Percentiles rank a stretch among this genome's conserved stretches.
phyloP scores from a whole-genome alignment of 2,888 invertebrate genomes.

The Aporophyla lueneburgensis region DNA sequence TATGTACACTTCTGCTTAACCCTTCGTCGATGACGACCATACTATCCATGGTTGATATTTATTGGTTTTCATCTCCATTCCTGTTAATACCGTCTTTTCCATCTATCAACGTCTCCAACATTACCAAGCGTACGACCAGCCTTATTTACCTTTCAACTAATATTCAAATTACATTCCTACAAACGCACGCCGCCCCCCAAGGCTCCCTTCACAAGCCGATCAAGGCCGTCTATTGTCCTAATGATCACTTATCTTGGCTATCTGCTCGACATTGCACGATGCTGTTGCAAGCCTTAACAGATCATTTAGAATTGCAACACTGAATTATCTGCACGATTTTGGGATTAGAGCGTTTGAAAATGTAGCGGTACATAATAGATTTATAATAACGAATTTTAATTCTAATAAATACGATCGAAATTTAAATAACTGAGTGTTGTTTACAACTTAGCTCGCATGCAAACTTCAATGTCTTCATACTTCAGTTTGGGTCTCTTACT shows the following conservation, averaged over 20 bases:
- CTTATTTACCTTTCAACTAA: conserved; percentile 51
- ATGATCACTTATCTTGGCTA: conserved; percentile 59
- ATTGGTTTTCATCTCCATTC: too few relatives aligned
- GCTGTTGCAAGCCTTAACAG: conserved; percentile 48
- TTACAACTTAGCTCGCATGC: not conserved
- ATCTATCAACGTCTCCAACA: too few relatives aligned
- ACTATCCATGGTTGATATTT: too few relatives aligned
- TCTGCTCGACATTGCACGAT: conserved; percentile 61
- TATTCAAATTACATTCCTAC: conserved; percentile 50
- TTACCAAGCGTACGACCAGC: not conserved
- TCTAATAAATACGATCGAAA: not conserved
- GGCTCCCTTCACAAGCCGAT: conserved; percentile 65
- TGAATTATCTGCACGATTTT: conserved; percentile 50
- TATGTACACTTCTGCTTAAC: too few relatives aligned
- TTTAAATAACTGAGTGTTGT: not conserved
- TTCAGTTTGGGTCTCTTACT: not conserved
- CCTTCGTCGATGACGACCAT: too few relatives aligned
- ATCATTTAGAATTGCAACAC: conserved; percentile 45
- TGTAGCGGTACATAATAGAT: not conserved
- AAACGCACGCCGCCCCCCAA: conserved; percentile 51
- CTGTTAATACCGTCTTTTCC: too few relatives aligned
- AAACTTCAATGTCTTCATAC: not conserved
- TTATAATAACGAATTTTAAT: not conserved
- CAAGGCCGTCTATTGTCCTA: conserved; percentile 69
- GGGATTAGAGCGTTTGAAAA: conserved; percentile 28